Base-by-base conservation (phyloP, 1,140 invertebrate genomes). In the Charaxes varanes region DNA sequence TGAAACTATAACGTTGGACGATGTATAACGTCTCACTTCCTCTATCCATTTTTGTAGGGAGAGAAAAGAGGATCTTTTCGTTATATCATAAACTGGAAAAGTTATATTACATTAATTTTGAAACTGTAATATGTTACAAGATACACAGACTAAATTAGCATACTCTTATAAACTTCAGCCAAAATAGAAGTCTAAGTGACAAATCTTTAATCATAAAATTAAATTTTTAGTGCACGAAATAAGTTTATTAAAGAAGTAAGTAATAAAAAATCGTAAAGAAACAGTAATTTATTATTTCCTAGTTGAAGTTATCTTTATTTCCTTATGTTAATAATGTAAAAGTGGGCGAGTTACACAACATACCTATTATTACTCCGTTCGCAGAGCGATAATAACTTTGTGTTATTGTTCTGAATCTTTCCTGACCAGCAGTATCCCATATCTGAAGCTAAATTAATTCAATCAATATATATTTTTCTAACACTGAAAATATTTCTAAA, bases 351-450 rank as follows among this genome's bases (percentile, higher is more conserved):
- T 42, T 36, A 26, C 6, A 51, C 36, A 31, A 60, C 55, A 35
- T 70, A 82, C 74, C 74, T 38, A 79, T 74, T 43, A 97, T 92
- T 26, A 96, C 94, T 44, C 94, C 94, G 84, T 96, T 93, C 11
- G 95, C 94, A 36, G 94, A 95, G 76, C 96, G 89, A 83, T 97
- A 97, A 77, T 97, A 97, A 85, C 95, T 97, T 57, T 96, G 95
- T 3, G 95, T 95, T 59, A 97, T 92, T n/a, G 95, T 94, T 49
- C 94, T 88, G 85, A 96, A 97, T 59, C 94, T 87, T 78, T 97
- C 95, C 71, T 97, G 95, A 1, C 95, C 95, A 31, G 95, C 95
- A 15, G 95, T 97, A 77, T 97, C 95, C 95, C 94, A 98, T 62
- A 96, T 95, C 88, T 96, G 94, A 35, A 97, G 86, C 94, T 94